These are phyloP conservation scores for Drosophila tanythrix DNA, from an alignment of 2,888 invertebrate species.

Conservation along the genomic window DNA sequence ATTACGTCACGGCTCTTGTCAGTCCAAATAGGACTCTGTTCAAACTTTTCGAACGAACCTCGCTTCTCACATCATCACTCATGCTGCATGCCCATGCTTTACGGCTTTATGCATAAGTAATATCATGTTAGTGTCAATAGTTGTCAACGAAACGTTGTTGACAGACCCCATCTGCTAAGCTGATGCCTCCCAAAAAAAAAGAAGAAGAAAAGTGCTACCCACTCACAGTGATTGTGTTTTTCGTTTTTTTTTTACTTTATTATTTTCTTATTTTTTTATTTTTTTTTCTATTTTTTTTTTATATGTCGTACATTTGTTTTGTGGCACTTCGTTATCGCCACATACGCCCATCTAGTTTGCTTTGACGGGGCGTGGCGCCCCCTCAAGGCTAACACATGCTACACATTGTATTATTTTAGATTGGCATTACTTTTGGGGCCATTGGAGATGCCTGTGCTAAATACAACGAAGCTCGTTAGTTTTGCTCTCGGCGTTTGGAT, in stretches of 20 bases:
- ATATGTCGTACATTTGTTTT: conserved; percentile 52
- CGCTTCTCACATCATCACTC: conserved; percentile 33
- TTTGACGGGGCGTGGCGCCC: conserved; percentile 9
- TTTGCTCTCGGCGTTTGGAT: conserved; percentile 64
- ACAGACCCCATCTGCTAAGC: conserved; percentile 57
- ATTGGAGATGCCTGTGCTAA: conserved; percentile 60
- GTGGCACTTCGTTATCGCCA: conserved; percentile 70
- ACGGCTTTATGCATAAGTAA: conserved; percentile 72
- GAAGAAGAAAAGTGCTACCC: conserved; percentile 10
- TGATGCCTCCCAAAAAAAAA: conserved; percentile 12
- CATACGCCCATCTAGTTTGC: conserved; percentile 39
- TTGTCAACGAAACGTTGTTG: conserved; percentile 71
- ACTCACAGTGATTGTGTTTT: conserved; percentile 48
- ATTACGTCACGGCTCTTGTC: no score
- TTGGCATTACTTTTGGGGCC: conserved; percentile 72
- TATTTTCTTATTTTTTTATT: conserved; percentile 30
- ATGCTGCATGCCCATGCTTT: conserved; percentile 46
- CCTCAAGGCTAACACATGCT: conserved; percentile 49
- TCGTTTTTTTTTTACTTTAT: conserved; percentile 51
- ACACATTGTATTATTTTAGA: conserved; percentile 74
- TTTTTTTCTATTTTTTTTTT: conserved; percentile 18
- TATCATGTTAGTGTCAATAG: conserved; percentile 79
- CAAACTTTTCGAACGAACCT: conserved; percentile 9
- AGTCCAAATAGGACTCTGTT: no score
- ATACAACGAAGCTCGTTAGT: conserved; percentile 76